Evolutionary conservation across 2,888 invertebrate genomes (phyloP).

Genomic region (Ochropacha duplaris): DNA sequence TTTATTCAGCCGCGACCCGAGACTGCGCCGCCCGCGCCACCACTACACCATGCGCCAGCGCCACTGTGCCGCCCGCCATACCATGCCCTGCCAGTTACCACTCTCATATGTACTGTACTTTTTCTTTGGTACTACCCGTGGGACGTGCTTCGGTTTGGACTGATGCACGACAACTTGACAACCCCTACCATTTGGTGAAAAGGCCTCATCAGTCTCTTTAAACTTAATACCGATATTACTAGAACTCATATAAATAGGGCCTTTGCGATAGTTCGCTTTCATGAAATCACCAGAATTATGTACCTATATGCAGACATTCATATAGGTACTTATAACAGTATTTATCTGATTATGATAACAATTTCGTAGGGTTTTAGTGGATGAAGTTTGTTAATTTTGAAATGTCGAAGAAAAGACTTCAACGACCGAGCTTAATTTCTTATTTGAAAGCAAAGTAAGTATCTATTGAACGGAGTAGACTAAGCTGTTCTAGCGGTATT

Average conservation of each 20-base stretch:
- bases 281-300: too few relatives aligned
- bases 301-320: too few relatives aligned
- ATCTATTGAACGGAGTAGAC: constrained; percentile 8
- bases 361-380: not conserved
- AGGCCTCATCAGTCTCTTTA: not conserved
- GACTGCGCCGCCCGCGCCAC: constrained; percentile 30
- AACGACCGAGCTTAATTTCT: constrained; percentile 32
- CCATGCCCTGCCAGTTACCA: constrained; percentile 9
- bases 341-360: not conserved
- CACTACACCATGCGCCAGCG: constrained; percentile 5
- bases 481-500: not conserved
- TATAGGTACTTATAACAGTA: too few relatives aligned
- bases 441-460: not conserved
- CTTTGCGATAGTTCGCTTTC: too few relatives aligned
- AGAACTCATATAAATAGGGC: too few relatives aligned
- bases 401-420: constrained; percentile 47
- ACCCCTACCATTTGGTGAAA: not conserved
- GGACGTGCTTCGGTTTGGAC: not conserved
- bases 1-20: constrained; percentile 78
- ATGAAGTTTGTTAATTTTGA: constrained; percentile 4
- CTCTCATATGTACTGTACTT: not conserved
- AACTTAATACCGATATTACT: too few relatives aligned
- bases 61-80: constrained; percentile 18
- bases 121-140: not conserved
- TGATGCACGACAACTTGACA: not conserved